Evolutionary conservation across 1,140 invertebrate genomes (phyloP).

Genomic region (Neotoxoptera formosana): DNA sequence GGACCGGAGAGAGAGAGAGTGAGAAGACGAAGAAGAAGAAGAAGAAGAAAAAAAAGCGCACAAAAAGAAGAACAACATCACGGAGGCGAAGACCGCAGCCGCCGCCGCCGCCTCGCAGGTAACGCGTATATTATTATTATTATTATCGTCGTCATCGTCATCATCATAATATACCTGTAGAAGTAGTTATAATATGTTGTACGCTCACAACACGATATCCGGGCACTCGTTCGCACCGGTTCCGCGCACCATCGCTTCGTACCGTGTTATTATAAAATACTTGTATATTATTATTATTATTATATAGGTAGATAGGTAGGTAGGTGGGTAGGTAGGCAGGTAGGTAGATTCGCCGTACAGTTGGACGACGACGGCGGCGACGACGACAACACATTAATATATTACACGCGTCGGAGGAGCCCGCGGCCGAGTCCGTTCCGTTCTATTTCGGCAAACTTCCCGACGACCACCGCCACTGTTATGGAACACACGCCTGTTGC

Average conservation of each 20-base stretch:
- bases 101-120: neutral
- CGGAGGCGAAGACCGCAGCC: neutral
- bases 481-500: too few species aligned
- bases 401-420: neutral
- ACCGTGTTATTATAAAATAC: neutral
- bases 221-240: slow-evolving; percentile 1
- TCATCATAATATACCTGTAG: neutral
- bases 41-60: neutral
- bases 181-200: neutral
- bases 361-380: neutral
- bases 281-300: too few species aligned
- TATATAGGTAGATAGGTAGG: too few species aligned
- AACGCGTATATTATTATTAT: neutral
- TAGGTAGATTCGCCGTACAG: neutral
- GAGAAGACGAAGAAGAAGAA: neutral
- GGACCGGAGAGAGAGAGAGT: neutral
- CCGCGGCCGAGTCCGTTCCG: neutral
- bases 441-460: neutral
- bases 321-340: too few species aligned
- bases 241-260: neutral
- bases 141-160: neutral
- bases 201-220: neutral
- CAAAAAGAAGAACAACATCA: neutral
- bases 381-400: neutral
- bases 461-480: too few species aligned